These are phyloP conservation scores for Craterocephalus amniculus DNA, from an alignment of 2,797 vertebrate species.

Conservation along the genomic window DNA sequence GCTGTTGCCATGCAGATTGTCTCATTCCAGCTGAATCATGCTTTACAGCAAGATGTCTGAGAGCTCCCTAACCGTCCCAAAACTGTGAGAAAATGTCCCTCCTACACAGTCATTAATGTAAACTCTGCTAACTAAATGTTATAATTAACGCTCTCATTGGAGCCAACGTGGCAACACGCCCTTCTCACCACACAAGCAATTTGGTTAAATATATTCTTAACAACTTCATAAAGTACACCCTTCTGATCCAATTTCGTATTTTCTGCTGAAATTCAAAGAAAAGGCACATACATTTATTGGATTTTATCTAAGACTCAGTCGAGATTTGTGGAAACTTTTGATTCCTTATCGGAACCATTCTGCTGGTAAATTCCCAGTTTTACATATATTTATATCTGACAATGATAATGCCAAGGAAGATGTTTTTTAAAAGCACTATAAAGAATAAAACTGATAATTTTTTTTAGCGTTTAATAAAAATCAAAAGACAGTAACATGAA, in stretches of 20 bases:
- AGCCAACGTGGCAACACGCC: constrained; percentile 35
- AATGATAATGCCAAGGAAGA: neutral
- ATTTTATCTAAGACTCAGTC: neutral
- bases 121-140: constrained; percentile 12
- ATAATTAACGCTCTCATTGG: constrained; percentile 20
- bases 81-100: constrained; percentile 10
- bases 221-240: neutral
- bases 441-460: neutral
- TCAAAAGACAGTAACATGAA: neutral
- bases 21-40: neutral
- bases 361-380: neutral
- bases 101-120: constrained; percentile 20
- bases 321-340: neutral
- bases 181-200: constrained; percentile 12
- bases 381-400: neutral
- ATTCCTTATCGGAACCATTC: neutral
- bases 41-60: constrained; percentile 1
- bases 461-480: neutral
- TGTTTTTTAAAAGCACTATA: neutral
- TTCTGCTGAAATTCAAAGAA: neutral
- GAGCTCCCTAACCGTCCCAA: constrained; percentile 4
- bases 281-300: neutral
- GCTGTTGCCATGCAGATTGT: constrained; percentile 24
- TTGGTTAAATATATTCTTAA: neutral
- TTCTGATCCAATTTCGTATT: neutral